Base-by-base conservation (phyloP, 2,797 vertebrate genomes). In the Kryptopterus vitreolus region DNA sequence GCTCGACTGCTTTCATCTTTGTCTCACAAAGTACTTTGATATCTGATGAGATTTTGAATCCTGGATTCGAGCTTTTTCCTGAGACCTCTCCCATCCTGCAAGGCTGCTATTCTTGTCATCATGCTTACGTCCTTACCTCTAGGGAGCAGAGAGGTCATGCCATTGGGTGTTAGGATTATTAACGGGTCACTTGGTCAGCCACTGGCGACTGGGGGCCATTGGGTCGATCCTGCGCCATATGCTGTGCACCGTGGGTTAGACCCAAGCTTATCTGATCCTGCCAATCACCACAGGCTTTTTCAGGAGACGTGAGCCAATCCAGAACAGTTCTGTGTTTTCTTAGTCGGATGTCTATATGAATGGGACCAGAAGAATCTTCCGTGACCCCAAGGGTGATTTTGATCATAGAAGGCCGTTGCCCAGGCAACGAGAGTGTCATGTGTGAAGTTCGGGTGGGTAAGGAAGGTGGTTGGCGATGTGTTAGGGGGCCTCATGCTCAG, bases 91-190 rank as follows among this genome's bases (percentile, higher is more conserved):
- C 29, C 73, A 57, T 65, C 22, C 6, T 55, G 50, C 58, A 63
- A 63, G 50, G 48, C 13, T 38, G 3, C 75, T 72, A 57, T 7
- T 24, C 43, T 33, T 61, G 58, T 33, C 38, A 29, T 35, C 10
- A 9, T 29, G 70, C 53, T 82, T 78, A 57, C 20, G 8, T 82
- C 62, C 46, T 78, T 48, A 55, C 71, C 71, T 74, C 63, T 53
- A 89, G 59, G 77, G 81, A 65, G 46, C 20, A 76, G 77, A 20
- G 57, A 74, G 76, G 26, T 90, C 91, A 89, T 93, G 88, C 88
- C 91, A 89, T 82, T 88, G 91, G 93, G 93, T 94, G 92, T 93
- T 91, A 93, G 90, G 90, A 94, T 95, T 95, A 94, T 95, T 94
- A 94, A 92, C 90, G 85, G 92, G 88, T 92, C 87, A 89, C 90